phyloP scores from a whole-genome alignment of 2,888 invertebrate genomes.

The Drosophila subsilvestris region DNA sequence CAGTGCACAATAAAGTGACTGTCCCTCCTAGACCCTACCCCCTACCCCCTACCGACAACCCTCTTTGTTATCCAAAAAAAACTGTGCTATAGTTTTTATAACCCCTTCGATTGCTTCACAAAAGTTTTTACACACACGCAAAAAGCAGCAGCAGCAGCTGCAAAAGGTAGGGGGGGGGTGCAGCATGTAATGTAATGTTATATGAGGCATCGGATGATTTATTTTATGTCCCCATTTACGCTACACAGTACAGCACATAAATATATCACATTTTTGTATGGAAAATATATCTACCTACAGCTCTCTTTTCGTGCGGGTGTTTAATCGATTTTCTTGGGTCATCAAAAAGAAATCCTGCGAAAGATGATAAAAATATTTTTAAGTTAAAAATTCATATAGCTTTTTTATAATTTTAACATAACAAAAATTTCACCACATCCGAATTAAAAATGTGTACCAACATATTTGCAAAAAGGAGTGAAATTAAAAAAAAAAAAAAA shows the following conservation, averaged over 20 bases:
- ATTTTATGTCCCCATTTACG: slow-evolving; percentile 30
- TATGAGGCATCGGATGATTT: slow-evolving; percentile 30
- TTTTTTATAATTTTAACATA: not conserved
- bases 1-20: slow-evolving; percentile 47
- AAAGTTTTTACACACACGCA: slow-evolving; percentile 1
- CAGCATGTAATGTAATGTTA: not conserved
- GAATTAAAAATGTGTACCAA: too few species aligned
- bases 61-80: slow-evolving; percentile 51
- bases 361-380: too few species aligned
- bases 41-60: not conserved
- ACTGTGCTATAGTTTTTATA: slow-evolving; percentile 67
- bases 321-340: too few species aligned
- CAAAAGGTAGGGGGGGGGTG: not conserved
- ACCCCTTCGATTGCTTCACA: slow-evolving; percentile 49
- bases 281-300: too few species aligned
- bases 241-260: not conserved
- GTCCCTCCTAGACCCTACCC: not conserved
- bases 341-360: too few species aligned
- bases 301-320: too few species aligned
- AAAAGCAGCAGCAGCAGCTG: not conserved
- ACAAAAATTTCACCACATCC: not conserved
- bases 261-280: too few species aligned
- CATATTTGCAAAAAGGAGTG: too few species aligned
- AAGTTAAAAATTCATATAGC: too few species aligned
- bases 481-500: too few species aligned